These are phyloP conservation scores for Watsonalla binaria DNA, from an alignment of 2,888 invertebrate species.

Conservation along the genomic window DNA sequence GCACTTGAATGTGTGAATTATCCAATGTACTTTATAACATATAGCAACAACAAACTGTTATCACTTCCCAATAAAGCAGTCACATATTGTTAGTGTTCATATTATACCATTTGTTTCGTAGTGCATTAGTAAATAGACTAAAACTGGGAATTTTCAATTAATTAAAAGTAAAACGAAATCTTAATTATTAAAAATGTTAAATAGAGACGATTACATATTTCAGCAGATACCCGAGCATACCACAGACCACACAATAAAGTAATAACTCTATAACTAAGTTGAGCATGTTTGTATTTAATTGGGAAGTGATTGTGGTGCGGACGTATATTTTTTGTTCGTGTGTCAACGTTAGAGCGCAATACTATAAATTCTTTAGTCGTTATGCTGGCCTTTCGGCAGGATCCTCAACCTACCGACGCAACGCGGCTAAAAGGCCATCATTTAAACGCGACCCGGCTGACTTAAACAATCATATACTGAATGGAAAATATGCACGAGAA, in stretches of 20 bases:
- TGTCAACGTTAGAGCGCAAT: constrained; percentile 5
- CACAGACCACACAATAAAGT: neutral
- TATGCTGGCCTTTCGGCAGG: too few species aligned
- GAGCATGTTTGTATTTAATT: constrained; percentile 24
- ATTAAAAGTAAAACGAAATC: neutral
- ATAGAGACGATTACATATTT: too few species aligned
- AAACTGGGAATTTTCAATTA: neutral
- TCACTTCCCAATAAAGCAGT: neutral
- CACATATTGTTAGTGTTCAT: neutral
- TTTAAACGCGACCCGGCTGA: too few species aligned
- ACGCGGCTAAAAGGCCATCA: too few species aligned
- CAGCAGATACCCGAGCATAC: neutral
- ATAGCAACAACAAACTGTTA: neutral
- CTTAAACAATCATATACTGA: too few species aligned
- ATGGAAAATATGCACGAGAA: too few species aligned
- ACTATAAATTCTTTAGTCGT: neutral
- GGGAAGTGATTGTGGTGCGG: constrained; percentile 15
- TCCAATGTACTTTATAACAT: neutral
- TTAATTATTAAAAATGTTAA: neutral
- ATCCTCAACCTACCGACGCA: too few species aligned
- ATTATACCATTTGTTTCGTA: neutral
- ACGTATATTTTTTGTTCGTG: neutral
- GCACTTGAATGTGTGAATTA: neutral
- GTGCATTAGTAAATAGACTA: neutral
- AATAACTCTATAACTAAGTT: constrained; percentile 18